Conservation (phyloP, 2,888 invertebrate genomes). For the Oxycera nigricornis region DNA sequence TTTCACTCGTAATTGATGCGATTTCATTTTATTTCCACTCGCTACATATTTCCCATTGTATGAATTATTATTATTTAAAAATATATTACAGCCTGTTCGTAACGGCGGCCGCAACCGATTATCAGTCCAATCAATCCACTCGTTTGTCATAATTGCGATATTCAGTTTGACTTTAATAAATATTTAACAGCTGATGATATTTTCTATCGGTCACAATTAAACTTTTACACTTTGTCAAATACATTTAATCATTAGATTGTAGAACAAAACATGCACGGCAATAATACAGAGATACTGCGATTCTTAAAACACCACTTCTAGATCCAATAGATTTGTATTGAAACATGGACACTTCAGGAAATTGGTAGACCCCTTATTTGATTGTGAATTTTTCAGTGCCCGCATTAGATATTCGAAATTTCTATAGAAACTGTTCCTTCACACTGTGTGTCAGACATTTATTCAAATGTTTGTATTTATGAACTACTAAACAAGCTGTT, state of each 20-base stretch:
- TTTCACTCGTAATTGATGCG: constrained; percentile 47
- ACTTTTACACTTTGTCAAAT: no score
- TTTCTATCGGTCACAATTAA: no score
- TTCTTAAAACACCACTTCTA: no score
- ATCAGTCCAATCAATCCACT: constrained; percentile 62
- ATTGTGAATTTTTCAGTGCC: constrained; percentile 30
- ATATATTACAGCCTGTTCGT: constrained; percentile 55
- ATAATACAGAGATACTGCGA: no score
- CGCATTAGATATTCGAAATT: no score
- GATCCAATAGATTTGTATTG: no score
- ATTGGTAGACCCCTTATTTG: not conserved
- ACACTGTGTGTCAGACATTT: not conserved
- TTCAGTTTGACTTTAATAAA: no score
- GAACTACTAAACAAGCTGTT: not conserved
- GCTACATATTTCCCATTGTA: constrained; percentile 49
- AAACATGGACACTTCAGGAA: not conserved
- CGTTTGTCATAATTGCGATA: constrained; percentile 58
- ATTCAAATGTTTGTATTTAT: not conserved
- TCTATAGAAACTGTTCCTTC: not conserved
- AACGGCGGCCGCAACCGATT: constrained; percentile 58
- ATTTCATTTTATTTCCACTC: constrained; percentile 49
- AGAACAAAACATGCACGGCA: no score
- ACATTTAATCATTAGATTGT: no score
- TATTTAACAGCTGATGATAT: no score
- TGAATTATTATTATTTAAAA: constrained; percentile 52